Evolutionary conservation across 1,140 invertebrate genomes (phyloP), one percentile per base, ranked within the genome.

Genomic region (Diabrotica virgifera): DNA sequence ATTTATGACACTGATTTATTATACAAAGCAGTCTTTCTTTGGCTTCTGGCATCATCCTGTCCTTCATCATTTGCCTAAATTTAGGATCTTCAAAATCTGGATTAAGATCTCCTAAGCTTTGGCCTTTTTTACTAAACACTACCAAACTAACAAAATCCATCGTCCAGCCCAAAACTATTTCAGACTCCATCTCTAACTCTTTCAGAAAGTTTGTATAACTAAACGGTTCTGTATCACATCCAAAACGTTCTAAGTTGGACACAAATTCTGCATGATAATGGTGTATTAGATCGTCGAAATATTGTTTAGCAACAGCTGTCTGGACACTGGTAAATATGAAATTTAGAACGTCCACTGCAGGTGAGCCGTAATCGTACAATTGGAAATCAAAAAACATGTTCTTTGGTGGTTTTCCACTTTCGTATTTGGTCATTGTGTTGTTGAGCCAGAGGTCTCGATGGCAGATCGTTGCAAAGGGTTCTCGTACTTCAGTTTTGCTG

Each of bases 301-400:
- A 63, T 10, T 80, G 63, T 0, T 79, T 74, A 0, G 80, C 62
- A 0, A 84, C 73, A 0, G 76, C 64, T 7, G 73, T 69, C 10
- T 77, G 68, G 5, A 86, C 74, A 64, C 85, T 86, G 0, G 81
- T 82, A 11, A 82, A 80, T 0, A 88, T 62, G 51, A 86, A 83
- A 59, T 87, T 87, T 0, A 83, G 69, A 3, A 89, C 58, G 70
- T 89, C 87, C 3, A 82, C 76, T 0, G 81, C 64, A 5, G 82
- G 76, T 11, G 82, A 86, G 3, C 78, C 74, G 52, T 83, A 82
- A 9, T 81, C 71, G 14, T 81, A 81, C 12, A 84, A 81, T 78
- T 89, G 87, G 64, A 86, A 87, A 69, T 89, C 87, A 0, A 89
- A 77, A 38, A 88, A 82, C 75, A 86, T 87, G 5, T 85, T 67